Conservation (phyloP, 2,888 invertebrate genomes). For the Hanleya hanleyi region DNA sequence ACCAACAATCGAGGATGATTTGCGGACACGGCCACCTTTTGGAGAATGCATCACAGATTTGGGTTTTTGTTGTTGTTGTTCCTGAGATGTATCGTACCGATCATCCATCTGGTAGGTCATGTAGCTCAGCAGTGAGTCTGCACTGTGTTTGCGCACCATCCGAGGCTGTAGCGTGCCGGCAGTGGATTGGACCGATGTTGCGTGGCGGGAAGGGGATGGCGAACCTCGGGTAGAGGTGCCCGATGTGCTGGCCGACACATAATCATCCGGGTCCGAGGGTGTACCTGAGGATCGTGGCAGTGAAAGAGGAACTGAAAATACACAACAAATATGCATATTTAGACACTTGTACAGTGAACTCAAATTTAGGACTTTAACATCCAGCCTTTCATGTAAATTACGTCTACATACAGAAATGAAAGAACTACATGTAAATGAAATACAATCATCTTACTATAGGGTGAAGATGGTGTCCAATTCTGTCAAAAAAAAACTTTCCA, state of each 20-base stretch:
- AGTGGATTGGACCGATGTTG: constrained; percentile 56
- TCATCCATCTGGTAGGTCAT: constrained; percentile 64
- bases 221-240: constrained; percentile 34
- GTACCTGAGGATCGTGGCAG: constrained; percentile 5
- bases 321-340: too few species aligned
- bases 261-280: constrained; percentile 8
- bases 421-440: too few species aligned
- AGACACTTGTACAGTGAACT: too few species aligned
- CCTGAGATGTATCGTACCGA: constrained; percentile 36
- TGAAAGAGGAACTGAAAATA: constrained; percentile 6
- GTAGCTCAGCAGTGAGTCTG: constrained; percentile 58
- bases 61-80: constrained; percentile 30
- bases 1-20: constrained; percentile 54
- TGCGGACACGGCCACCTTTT: constrained; percentile 27
- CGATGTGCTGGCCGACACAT: neutral
- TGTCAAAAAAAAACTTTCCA: too few species aligned
- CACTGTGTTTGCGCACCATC: constrained; percentile 56
- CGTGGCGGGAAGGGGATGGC: constrained; percentile 51
- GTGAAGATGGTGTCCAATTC: too few species aligned
- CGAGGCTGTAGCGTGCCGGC: constrained; percentile 20
- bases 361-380: too few species aligned
- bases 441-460: too few species aligned
- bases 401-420: too few species aligned
- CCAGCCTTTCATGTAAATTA: too few species aligned
- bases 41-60: constrained; percentile 1